Evolutionary conservation across 2,113 vertebrate species (phyloP), one percentile per base, ranked within the genome.

Genomic region (Pundamilia nyererei): DNA sequence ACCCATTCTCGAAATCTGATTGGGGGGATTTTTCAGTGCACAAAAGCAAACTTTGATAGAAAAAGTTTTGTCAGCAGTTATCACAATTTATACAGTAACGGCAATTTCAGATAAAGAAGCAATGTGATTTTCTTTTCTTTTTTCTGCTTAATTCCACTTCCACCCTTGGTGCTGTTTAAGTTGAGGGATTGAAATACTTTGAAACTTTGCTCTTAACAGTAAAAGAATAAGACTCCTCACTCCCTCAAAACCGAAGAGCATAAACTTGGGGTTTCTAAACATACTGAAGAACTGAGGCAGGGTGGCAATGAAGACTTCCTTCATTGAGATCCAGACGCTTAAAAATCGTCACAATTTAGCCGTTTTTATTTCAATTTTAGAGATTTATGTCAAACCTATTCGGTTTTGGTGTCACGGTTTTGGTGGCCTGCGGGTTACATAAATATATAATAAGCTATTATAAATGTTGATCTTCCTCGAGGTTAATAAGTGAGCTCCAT

Each of bases 61-160:
- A 86, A 89, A 89, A 31, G 55, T 86, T 87, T 9, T 49, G 60
- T 80, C 72, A 55, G 51, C 53, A 75, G 60, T 58, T 68, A 83
- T 87, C 68, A 77, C 82, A 42, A 55, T 84, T 70, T 84, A 38
- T 54, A 70, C 21, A 79, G 38, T 31, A 77, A 62, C 31, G 47
- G 60, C 79, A 90, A 89, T 87, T 90, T 86, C 70, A 87, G 92
- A 91, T 92, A 91, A 87, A 85, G 81, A 82, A 77, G 68, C 33
- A 83, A 68, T 81, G 15, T 31, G 15, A 40, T 70, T 72, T 54
- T 47, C 33, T 65, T 38, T 65, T n/a, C 19, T 84, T 47, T 49
- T 35, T 29, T 14, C 38, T 8, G 6, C 49, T 26, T 21, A 49
- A 42, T 81, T 75, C 79, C 42, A 80, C 49, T 70, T 24, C 60